Base-by-base conservation (phyloP, 2,888 invertebrate species). In the Perdita meconis region DNA sequence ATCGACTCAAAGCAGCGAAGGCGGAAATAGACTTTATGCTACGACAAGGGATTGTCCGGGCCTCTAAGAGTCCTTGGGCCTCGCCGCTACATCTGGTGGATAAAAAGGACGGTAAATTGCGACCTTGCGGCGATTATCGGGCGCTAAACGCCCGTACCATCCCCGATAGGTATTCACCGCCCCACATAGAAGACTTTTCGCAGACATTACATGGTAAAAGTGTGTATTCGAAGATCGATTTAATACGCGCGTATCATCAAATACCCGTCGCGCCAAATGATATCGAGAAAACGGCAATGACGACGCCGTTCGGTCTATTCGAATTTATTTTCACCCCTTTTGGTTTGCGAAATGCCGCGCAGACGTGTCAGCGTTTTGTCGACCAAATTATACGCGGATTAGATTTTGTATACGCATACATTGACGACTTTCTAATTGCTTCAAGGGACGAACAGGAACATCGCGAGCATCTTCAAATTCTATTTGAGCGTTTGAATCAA, bases 241-340 rank as follows among this genome's bases (percentile, higher is more conserved):
- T 77, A 0, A 57, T 65, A 0, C 44, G 68, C 0, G 77, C 79
- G 5, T 82, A 80, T 30, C 68, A 80, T 51, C 68, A 81, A n/a
- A 75, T 80, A 22, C 78, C 82, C 2, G 51, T 81, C 10, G 66
- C 70, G 1, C 51, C 44, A 0, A 66, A 55, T 36, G 76, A 76
- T 19, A 61, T 71, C 0, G 40, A 59, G 22, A 59, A 60, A 26
- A 71, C 71, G 6, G 75, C 79, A 0, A 56, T 79, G 3, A 65
- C 55, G 6, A 65, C 65, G 3, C 87, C 86, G 0, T 87, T 86
- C 56, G 85, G 87, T 0, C 65, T 87, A 1, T 88, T 84, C 44
- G 89, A 89, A 68, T 87, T 75, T 36, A 34, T 68, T 2, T 38
- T 34, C 10, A 89, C 89, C 89, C 78, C 84, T 0, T 88, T 84